Conservation (phyloP, 2,888 invertebrate species). For the Trypoxylon attenuatum region DNA sequence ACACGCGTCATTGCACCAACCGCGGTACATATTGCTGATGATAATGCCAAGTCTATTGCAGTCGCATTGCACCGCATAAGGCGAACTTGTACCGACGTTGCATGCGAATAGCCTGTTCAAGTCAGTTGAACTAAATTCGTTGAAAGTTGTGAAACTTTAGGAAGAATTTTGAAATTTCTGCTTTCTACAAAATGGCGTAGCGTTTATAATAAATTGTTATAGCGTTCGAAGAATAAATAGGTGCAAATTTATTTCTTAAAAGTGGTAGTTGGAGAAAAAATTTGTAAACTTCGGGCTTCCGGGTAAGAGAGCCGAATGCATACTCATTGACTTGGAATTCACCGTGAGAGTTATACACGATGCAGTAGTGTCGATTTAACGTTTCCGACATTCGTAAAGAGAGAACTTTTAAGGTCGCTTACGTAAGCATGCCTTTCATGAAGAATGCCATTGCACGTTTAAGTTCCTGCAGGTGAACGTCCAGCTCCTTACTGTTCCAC, state of each 20-base stretch:
- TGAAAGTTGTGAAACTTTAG: no score
- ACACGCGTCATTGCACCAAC: constrained; percentile 13
- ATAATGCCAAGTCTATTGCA: background rate
- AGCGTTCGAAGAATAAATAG: no score
- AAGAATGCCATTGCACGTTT: background rate
- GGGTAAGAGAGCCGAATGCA: background rate
- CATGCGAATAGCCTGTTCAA: constrained; percentile 13
- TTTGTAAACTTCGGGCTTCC: no score
- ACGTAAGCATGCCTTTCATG: background rate
- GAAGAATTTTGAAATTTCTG: no score
- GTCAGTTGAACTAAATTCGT: no score
- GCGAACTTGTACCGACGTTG: constrained; percentile 1
- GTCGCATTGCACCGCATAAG: constrained; percentile 4
- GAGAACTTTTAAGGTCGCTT: background rate
- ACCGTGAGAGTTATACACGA: background rate
- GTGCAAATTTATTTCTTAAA: no score
- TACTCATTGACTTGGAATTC: constrained; percentile 11
- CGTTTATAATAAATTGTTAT: no score
- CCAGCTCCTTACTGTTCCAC: background rate
- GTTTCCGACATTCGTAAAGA: constrained; percentile 1
- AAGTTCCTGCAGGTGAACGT: no score
- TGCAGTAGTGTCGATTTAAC: background rate
- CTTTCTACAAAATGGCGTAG: no score
- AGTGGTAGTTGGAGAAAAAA: no score
- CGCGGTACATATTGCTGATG: constrained; percentile 8